A percentile compares a stretch with the other conserved stretches of the same genome.
Evolutionary conservation across 2,113 vertebrate species (phyloP).

Genomic region (Pterocles burchelli): DNA sequence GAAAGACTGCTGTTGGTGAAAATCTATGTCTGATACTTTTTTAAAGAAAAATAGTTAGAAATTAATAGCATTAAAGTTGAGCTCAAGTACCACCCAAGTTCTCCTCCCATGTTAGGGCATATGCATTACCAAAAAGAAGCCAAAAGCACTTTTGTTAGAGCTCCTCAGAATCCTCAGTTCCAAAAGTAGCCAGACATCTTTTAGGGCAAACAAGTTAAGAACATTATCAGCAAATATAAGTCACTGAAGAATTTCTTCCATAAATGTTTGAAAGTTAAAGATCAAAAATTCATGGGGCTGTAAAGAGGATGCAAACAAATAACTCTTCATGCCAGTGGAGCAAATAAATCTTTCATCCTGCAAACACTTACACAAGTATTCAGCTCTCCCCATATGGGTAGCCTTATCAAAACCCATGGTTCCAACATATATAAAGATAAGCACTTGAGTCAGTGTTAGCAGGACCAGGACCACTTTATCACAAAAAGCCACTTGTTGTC

Average conservation of each 20-base stretch:
- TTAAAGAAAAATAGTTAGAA: background rate
- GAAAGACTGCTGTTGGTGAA: background rate
- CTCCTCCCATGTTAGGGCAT: background rate
- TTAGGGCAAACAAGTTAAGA: background rate
- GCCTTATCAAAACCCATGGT: background rate
- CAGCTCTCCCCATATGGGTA: background rate
- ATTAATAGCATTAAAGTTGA: background rate
- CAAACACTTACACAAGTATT: background rate
- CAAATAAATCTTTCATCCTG: background rate
- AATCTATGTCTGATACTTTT: background rate
- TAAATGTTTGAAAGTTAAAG: constrained; percentile 28
- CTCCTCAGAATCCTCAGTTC: background rate
- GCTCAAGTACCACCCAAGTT: background rate
- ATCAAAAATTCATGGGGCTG: constrained; percentile 3
- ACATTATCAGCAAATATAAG: background rate
- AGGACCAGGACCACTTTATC: background rate
- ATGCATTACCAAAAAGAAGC: background rate
- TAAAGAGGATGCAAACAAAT: constrained; percentile 37
- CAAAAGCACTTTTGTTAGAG: background rate
- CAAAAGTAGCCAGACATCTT: background rate
- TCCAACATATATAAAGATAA: background rate
- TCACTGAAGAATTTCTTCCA: background rate
- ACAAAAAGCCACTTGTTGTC: background rate
- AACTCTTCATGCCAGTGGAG: background rate
- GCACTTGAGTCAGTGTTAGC: background rate